Evolutionary conservation across 2,888 invertebrate genomes (phyloP).

Genomic region (Acrobasis consociella): DNA sequence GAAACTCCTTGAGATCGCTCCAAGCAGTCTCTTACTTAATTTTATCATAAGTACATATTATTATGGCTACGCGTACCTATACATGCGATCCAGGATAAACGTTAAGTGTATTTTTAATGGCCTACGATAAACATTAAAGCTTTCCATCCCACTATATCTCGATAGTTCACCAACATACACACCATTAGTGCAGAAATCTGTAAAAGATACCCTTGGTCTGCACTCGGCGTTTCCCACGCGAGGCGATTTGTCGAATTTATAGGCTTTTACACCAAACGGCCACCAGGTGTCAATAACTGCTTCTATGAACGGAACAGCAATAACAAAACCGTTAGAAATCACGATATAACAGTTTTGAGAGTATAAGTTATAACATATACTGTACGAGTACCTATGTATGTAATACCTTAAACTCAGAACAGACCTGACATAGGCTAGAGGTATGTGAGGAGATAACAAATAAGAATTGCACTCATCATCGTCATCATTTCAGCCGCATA

Average conservation of each 20-base stretch:
- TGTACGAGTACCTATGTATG: too few relatives aligned
- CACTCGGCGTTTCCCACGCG: constrained; percentile 60
- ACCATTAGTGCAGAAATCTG: constrained; percentile 23
- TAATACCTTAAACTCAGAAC: too few relatives aligned
- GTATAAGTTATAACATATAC: neutral
- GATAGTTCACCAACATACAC: constrained; percentile 8
- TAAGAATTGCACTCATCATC: too few relatives aligned
- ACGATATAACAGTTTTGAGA: constrained; percentile 4
- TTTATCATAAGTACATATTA: too few relatives aligned
- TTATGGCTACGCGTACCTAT: too few relatives aligned
- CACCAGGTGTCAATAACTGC: constrained; percentile 67
- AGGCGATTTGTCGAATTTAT: constrained; percentile 62
- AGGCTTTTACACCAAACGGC: constrained; percentile 54
- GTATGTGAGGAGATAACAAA: too few relatives aligned
- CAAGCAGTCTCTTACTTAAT: too few relatives aligned
- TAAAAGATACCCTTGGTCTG: constrained; percentile 29
- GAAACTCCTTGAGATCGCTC: too few relatives aligned
- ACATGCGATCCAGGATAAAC: neutral
- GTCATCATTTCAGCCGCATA: too few relatives aligned
- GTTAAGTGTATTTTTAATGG: neutral
- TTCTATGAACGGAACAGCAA: neutral
- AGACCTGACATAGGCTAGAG: too few relatives aligned
- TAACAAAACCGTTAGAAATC: constrained; percentile 18
- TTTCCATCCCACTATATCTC: constrained; percentile 6
- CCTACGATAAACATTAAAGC: neutral